Base-by-base conservation (phyloP, 2,888 invertebrate species). In the Luperina nickerlii region DNA sequence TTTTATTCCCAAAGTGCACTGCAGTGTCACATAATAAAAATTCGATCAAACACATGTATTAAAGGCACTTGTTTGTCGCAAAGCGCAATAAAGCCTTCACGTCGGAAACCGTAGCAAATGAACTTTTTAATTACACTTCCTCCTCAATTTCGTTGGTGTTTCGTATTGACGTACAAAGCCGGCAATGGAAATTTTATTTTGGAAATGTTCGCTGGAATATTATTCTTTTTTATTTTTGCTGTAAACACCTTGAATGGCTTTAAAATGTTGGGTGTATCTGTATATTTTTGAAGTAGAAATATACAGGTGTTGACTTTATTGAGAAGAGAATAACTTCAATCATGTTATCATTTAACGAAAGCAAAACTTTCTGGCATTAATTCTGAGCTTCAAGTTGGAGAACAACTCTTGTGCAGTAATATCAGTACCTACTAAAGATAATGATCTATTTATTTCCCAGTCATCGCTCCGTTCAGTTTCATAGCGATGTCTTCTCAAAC, bases 101-200 rank as follows among this genome's bases (percentile, higher is more conserved):
- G 76, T 75, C 75, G 85, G 85, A 85, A 85, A 79, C 78, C 76
- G 80, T 84, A 78, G 81, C 85, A 91, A 93, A 93, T 92, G 90
- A 91, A 93, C 90, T 92, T 94, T 94, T 94, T 93, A 93, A 93
- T 94, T 92, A 91, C 90, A 90, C 91, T 91, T 90, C 90, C 87
- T 83, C 78, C 83, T 90, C 87, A 87, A 87, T 90, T 89, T 89
- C 79, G 74, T 81, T 78, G 85, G 71, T 87, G 70, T 87, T 66
- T 82, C 57, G 74, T 77, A 81, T 85, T 78, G 83, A 79, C 76
- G 76, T 63, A 79, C 79, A 82, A 66, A 82, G 74, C 68, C 18
- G 62, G 75, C 79, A 84, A 85, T 81, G 83, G 68, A 80, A 83
- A 84, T 79, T 83, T 71, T 75, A 57, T 81, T 80, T 81, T 78